phyloP scores from a whole-genome alignment of 2,113 vertebrate species.

The Sciurus niger region DNA sequence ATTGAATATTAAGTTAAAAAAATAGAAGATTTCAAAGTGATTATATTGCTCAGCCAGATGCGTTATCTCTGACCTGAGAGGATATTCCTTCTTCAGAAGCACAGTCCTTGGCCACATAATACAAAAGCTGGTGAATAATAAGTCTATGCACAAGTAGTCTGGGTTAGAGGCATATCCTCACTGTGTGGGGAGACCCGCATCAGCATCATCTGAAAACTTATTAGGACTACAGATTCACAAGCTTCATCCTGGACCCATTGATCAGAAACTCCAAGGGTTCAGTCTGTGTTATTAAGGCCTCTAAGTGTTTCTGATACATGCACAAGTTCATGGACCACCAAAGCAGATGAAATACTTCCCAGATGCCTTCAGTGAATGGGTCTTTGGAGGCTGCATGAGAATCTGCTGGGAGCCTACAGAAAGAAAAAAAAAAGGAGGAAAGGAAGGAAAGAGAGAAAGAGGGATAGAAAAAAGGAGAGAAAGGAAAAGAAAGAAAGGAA shows the following conservation, averaged over 20 bases:
- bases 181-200: background rate
- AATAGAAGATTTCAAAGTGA: background rate
- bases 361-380: background rate
- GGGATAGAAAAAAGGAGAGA: no score
- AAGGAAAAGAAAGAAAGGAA: no score
- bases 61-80: background rate
- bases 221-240: slow-evolving; percentile 6
- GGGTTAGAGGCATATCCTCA: background rate
- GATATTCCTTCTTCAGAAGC: background rate
- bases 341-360: background rate
- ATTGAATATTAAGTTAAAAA: slow-evolving; percentile 34
- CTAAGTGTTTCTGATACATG: background rate
- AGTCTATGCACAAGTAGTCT: background rate
- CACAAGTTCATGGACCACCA: background rate
- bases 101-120: background rate
- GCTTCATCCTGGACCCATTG: background rate
- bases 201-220: background rate
- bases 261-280: background rate
- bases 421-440: background rate
- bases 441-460: no score
- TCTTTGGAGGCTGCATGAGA: background rate
- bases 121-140: background rate
- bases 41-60: background rate
- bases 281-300: background rate
- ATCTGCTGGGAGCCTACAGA: background rate